phyloP scores from a whole-genome alignment of 2,113 vertebrate genomes.

The Pao palembangensis region DNA sequence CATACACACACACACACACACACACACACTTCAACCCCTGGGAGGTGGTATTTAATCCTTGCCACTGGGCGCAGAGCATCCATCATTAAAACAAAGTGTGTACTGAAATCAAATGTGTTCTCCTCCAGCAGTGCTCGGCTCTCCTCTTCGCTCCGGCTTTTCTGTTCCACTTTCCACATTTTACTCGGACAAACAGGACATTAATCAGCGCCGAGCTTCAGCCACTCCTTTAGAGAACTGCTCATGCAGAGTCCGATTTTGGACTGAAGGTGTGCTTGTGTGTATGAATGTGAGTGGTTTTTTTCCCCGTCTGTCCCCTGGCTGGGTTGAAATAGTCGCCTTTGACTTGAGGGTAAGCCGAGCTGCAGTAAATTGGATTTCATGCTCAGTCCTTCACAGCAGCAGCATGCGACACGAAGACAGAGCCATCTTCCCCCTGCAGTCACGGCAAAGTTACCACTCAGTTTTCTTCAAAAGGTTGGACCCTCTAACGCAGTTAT shows the following conservation, averaged over 20 bases:
- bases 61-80: constrained; percentile 59
- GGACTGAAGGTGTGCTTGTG: not conserved
- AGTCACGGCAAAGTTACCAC: constrained; percentile 45
- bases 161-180: constrained; percentile 21
- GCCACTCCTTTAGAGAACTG: constrained; percentile 27
- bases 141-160: constrained; percentile 22
- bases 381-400: constrained; percentile 64
- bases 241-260: constrained; percentile 22
- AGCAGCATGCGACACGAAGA: constrained; percentile 56
- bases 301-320: constrained; percentile 13
- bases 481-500: constrained; percentile 13
- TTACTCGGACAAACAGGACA: constrained; percentile 34
- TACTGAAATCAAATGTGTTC: constrained; percentile 50
- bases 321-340: constrained; percentile 54
- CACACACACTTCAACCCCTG: constrained; percentile 38
- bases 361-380: constrained; percentile 72
- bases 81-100: constrained; percentile 69
- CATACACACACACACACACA: constrained; percentile 16
- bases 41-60: constrained; percentile 56
- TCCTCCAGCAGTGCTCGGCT: constrained; percentile 29
- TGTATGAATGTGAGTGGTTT: not conserved
- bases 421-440: constrained; percentile 40
- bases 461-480: constrained; percentile 40
- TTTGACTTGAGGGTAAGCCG: constrained; percentile 65
- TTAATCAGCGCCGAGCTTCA: constrained; percentile 35